A percentile compares a stretch with the other conserved stretches of the same genome.
phyloP scores from a whole-genome alignment of 2,113 vertebrate genomes.

The Apteryx mantelli region DNA sequence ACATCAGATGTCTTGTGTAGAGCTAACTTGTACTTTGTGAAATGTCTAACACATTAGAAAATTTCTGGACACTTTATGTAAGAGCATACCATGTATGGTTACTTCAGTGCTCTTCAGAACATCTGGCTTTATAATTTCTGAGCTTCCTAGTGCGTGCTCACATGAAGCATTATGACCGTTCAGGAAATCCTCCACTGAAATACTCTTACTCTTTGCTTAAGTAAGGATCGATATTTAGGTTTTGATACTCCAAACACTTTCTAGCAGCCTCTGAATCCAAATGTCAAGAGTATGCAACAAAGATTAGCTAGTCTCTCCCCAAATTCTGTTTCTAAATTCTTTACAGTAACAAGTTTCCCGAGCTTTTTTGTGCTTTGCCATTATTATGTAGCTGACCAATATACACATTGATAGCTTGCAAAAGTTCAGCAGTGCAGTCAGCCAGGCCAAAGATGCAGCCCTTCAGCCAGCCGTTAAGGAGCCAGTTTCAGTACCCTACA shows the following conservation, averaged over 20 bases:
- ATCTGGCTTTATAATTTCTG: neutral
- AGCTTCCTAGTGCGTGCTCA: neutral
- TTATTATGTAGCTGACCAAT: neutral
- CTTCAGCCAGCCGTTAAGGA: rapidly evolving
- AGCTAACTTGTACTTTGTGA: neutral
- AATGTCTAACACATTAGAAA: neutral
- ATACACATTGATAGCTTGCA: neutral
- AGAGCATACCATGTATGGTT: neutral
- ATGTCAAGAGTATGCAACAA: neutral
- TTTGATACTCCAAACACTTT: neutral
- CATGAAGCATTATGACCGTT: neutral
- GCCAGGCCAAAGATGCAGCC: neutral
- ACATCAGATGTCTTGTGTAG: neutral
- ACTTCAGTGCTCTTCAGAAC: neutral
- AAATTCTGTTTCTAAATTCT: neutral
- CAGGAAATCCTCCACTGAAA: neutral
- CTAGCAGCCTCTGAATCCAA: neutral
- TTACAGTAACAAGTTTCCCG: neutral
- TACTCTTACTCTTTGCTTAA: neutral
- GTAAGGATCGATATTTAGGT: neutral
- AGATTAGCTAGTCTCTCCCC: neutral
- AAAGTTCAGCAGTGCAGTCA: neutral
- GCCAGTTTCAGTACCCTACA: rapidly evolving
- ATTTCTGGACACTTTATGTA: neutral
- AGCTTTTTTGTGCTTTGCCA: neutral